Conservation (phyloP, 2,888 invertebrate genomes). For the Yponomeuta evonymella region DNA sequence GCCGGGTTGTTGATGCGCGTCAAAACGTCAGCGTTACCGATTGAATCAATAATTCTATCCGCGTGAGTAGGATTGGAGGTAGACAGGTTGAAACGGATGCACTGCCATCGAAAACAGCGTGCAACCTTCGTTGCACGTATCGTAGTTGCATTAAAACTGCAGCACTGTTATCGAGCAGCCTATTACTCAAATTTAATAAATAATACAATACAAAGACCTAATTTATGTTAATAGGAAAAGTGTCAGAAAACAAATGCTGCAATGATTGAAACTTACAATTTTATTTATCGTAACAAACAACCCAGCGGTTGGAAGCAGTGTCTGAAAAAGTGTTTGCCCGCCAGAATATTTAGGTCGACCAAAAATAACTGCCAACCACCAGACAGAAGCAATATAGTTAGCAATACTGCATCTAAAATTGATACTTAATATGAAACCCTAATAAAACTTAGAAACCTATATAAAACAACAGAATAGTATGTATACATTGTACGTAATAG, state of each 20-base stretch:
- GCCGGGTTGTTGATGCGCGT: not conserved
- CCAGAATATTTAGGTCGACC: slow-evolving; percentile 70
- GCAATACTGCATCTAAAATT: not conserved
- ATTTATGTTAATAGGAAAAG: not conserved
- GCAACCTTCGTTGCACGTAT: slow-evolving; percentile 51
- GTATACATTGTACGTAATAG: not conserved
- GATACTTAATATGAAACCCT: too few species aligned
- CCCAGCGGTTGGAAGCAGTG: not conserved
- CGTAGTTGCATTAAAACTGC: slow-evolving; percentile 38
- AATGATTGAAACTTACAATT: too few species aligned
- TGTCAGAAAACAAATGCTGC: too few species aligned
- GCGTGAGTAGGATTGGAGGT: slow-evolving; percentile 28
- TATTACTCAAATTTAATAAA: not conserved
- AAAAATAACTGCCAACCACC: slow-evolving; percentile 44
- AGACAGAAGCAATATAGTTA: not conserved
- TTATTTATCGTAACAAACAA: not conserved
- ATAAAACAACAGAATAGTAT: not conserved
- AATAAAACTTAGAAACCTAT: too few species aligned
- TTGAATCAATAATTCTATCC: slow-evolving; percentile 47
- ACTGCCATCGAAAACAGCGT: slow-evolving; percentile 34
- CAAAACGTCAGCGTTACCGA: not conserved
- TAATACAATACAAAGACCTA: not conserved
- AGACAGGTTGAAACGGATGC: slow-evolving; percentile 37
- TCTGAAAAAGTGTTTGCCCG: slow-evolving; percentile 34
- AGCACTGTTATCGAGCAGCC: slow-evolving; percentile 14